These are phyloP conservation scores for Noctua fimbriata DNA, from an alignment of 2,888 invertebrate genomes.

Conservation along the genomic window DNA sequence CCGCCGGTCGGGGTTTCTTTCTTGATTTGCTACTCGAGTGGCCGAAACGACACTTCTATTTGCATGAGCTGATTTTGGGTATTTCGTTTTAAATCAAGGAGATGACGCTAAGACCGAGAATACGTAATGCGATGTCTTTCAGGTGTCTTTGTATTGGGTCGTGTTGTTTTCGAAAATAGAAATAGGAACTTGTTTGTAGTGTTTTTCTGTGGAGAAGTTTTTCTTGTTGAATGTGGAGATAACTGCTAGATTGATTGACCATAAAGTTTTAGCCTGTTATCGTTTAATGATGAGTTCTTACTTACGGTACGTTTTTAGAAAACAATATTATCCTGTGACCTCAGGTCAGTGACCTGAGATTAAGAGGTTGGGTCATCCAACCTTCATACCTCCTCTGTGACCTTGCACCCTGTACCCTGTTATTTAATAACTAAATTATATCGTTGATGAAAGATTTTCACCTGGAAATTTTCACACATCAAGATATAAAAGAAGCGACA, in stretches of 20 bases:
- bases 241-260: slow-evolving; percentile 4
- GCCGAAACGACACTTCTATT: slow-evolving; percentile 88
- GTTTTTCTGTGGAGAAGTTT: neutral
- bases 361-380: neutral
- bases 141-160: slow-evolving; percentile 36
- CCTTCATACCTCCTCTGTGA: neutral
- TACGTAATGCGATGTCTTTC: slow-evolving; percentile 60
- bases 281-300: neutral
- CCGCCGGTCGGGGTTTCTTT: slow-evolving; percentile 87
- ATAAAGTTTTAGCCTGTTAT: neutral
- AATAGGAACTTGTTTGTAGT: slow-evolving; percentile 15
- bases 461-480: neutral
- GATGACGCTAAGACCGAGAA: slow-evolving; percentile 67
- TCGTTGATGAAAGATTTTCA: neutral
- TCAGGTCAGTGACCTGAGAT: slow-evolving; percentile 41
- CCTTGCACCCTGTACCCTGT: neutral
- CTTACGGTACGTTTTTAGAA: neutral
- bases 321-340: neutral
- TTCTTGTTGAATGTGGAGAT: slow-evolving; percentile 3
- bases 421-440: neutral
- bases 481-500: neutral
- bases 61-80: slow-evolving; percentile 86
- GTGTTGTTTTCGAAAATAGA: slow-evolving; percentile 30
- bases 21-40: slow-evolving; percentile 89
- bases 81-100: slow-evolving; percentile 78